These are phyloP conservation scores for Candidula unifasciata DNA, from an alignment of 2,888 invertebrate genomes.

Conservation along the genomic window DNA sequence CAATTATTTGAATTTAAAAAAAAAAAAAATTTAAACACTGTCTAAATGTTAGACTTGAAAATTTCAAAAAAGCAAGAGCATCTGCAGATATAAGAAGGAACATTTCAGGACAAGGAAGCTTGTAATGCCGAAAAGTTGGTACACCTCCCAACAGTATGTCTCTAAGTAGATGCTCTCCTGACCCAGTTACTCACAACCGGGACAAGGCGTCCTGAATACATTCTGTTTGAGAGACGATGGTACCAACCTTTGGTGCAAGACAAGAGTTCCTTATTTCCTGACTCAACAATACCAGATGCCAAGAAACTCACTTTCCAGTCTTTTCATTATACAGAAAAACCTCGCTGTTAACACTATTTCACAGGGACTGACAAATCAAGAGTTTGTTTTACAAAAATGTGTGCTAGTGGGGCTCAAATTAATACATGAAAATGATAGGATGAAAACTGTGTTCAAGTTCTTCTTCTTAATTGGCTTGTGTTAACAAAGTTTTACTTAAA, in stretches of 20 bases:
- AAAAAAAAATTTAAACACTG: too few relatives aligned
- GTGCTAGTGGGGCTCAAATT: too few relatives aligned
- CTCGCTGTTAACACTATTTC: too few relatives aligned
- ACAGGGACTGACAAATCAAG: too few relatives aligned
- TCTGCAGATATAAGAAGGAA: not conserved
- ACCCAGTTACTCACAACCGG: slow-evolving; percentile 31
- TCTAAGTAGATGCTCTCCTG: not conserved
- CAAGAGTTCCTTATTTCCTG: not conserved
- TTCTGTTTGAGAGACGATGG: not conserved
- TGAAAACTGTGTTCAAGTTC: too few relatives aligned
- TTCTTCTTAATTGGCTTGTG: too few relatives aligned
- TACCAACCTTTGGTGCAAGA: not conserved
- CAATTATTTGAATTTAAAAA: too few relatives aligned
- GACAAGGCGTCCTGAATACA: not conserved
- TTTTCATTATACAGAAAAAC: too few relatives aligned
- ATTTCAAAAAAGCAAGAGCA: not conserved
- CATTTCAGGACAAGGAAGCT: not conserved
- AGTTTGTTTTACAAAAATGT: too few relatives aligned
- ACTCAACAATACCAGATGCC: slow-evolving; percentile 31
- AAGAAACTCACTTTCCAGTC: not conserved
- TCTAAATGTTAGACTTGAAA: not conserved
- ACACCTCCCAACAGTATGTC: not conserved
- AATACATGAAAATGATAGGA: too few relatives aligned
- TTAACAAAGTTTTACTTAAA: too few relatives aligned
- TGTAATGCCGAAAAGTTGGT: not conserved